Conservation (phyloP, 1,140 invertebrate species). For the Oppia nitens region DNA sequence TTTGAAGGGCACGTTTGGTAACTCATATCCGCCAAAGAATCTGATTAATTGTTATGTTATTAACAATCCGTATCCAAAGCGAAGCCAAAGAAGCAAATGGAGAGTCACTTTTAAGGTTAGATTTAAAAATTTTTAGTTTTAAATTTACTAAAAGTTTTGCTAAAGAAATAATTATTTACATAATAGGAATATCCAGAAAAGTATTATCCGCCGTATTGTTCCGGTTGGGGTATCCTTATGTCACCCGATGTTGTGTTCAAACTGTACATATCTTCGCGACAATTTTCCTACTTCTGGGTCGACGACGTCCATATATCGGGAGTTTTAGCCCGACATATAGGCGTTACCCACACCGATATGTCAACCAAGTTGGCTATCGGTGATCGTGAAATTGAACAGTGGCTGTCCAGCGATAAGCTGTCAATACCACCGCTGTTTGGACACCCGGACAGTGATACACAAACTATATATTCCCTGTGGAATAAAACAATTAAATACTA, state of each 20-base stretch:
- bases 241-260: slow-evolving; percentile 26
- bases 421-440: slow-evolving; percentile 22
- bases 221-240: slow-evolving; percentile 30
- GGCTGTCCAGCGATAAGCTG: slow-evolving; percentile 14
- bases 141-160: neutral
- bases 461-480: slow-evolving; percentile 21
- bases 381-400: slow-evolving; percentile 15
- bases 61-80: slow-evolving; percentile 17
- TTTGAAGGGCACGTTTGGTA: slow-evolving; percentile 29
- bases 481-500: slow-evolving; percentile 23
- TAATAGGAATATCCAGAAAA: slow-evolving; percentile 27
- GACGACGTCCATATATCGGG: slow-evolving; percentile 67
- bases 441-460: slow-evolving; percentile 17
- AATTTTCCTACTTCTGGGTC: slow-evolving; percentile 54
- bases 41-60: slow-evolving; percentile 22
- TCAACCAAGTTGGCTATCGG: slow-evolving; percentile 20
- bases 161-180: slow-evolving; percentile 22
- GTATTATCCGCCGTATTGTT: slow-evolving; percentile 31
- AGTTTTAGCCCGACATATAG: slow-evolving; percentile 40
- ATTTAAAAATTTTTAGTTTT: neutral
- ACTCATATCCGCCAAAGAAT: slow-evolving; percentile 8
- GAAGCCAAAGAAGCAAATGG: slow-evolving; percentile 31
- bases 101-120: slow-evolving; percentile 18
- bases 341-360: slow-evolving; percentile 41
- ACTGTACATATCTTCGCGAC: slow-evolving; percentile 23